A percentile compares a stretch with the other conserved stretches of the same genome.
These are phyloP conservation scores for Drosophila macrospina DNA, from an alignment of 2,888 invertebrate species.

Conservation along the genomic window DNA sequence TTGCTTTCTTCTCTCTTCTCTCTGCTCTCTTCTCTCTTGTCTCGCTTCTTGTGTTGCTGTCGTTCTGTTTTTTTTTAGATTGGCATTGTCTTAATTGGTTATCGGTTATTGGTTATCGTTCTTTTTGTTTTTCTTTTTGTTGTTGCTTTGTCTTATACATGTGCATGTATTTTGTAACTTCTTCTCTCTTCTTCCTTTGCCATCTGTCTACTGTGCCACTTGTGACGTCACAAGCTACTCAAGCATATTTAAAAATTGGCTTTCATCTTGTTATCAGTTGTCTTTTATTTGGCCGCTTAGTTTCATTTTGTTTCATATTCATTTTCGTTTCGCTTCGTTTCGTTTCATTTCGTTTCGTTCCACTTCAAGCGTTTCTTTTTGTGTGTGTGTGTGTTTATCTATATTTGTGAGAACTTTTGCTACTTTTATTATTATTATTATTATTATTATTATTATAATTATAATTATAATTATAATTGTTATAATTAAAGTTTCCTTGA, in stretches of 20 bases:
- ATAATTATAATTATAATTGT: conserved; percentile 10
- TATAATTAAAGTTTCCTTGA: conserved; percentile 18
- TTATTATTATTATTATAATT: conserved; percentile 9
- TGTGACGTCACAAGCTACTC: conserved; percentile 34
- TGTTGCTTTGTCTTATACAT: background rate
- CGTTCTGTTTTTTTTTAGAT: conserved; percentile 18
- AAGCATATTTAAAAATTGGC: conserved; percentile 62
- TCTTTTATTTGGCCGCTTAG: conserved; percentile 69
- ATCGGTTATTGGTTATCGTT: background rate
- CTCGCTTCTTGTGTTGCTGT: conserved; percentile 1
- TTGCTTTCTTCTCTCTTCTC: background rate
- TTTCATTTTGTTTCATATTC: conserved; percentile 57
- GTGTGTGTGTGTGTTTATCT: conserved; percentile 32
- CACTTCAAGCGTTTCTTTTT: conserved; percentile 40
- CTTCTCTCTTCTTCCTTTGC: conserved; percentile 16
- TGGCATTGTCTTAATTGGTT: conserved; percentile 27
- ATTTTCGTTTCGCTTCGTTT: conserved; percentile 24
- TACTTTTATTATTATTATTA: conserved; percentile 44
- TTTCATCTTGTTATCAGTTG: conserved; percentile 29
- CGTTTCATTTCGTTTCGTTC: conserved; percentile 21
- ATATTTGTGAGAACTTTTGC: conserved; percentile 67
- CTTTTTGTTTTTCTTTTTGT: background rate
- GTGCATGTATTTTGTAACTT: background rate
- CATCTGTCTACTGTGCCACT: conserved; percentile 30
- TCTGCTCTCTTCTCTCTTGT: background rate